These are phyloP conservation scores for Cheilosia impressa DNA, from an alignment of 2,888 invertebrate species.

Conservation along the genomic window DNA sequence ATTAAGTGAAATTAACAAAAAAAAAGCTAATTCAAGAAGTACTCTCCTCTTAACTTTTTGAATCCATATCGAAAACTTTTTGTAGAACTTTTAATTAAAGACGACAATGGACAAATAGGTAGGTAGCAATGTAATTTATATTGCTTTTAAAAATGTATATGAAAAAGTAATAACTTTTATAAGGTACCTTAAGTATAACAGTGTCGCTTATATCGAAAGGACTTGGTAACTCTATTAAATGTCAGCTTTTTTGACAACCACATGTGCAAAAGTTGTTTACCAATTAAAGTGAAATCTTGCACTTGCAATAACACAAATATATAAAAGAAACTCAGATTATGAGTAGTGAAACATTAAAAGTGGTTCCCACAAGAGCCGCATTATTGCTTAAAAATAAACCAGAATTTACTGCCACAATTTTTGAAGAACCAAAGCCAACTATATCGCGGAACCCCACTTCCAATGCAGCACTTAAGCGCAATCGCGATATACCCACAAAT, in stretches of 20 bases:
- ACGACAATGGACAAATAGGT: no score
- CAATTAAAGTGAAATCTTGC: neutral
- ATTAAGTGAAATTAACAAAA: no score
- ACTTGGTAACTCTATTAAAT: neutral
- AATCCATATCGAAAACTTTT: no score
- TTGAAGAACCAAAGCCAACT: slow-evolving; percentile 78
- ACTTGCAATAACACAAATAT: neutral
- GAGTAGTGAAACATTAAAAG: slow-evolving; percentile 77
- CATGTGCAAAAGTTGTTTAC: slow-evolving; percentile 38
- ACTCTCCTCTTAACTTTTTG: no score
- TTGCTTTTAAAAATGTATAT: no score
- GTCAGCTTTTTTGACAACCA: slow-evolving; percentile 13
- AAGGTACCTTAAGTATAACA: no score
- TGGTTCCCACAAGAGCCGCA: slow-evolving; percentile 81
- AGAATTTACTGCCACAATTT: slow-evolving; percentile 80
- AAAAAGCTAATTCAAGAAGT: no score
- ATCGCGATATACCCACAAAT: neutral
- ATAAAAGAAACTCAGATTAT: slow-evolving; percentile 7
- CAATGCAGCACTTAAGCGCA: neutral
- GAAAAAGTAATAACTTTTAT: no score
- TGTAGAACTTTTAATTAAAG: no score
- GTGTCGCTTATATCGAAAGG: neutral
- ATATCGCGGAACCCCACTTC: neutral
- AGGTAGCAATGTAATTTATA: no score
- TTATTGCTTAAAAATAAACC: slow-evolving; percentile 77